A percentile compares a stretch with the other conserved stretches of the same genome.
phyloP scores from a whole-genome alignment of 2,797 vertebrate genomes.

The Leuciscus waleckii region DNA sequence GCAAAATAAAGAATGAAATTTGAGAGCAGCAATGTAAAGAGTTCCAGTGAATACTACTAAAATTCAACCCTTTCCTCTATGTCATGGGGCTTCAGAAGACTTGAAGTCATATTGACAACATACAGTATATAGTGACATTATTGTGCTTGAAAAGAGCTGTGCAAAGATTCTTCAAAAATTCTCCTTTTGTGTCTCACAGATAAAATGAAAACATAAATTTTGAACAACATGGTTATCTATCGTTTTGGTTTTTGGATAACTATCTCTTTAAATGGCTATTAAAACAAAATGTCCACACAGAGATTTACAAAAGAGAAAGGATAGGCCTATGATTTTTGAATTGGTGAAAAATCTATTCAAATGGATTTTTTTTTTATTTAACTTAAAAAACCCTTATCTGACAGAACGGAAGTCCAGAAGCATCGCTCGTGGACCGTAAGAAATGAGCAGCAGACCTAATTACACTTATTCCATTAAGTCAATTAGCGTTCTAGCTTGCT shows the following conservation, averaged over 20 bases:
- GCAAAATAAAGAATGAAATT: neutral
- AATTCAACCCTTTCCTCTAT: no score
- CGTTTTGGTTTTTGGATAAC: neutral
- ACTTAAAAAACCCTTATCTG: conserved; percentile 44
- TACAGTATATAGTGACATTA: neutral
- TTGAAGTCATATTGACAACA: neutral
- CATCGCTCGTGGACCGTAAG: conserved; percentile 20
- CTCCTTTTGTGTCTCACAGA: neutral
- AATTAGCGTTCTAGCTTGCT: conserved; percentile 57
- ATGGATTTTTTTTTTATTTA: neutral
- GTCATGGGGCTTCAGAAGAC: neutral
- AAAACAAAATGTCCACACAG: neutral
- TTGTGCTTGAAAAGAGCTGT: neutral
- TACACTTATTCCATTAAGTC: conserved; percentile 62
- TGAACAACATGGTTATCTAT: neutral
- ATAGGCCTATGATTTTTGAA: neutral
- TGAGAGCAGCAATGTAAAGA: neutral
- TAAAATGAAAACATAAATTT: neutral
- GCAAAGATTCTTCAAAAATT: neutral
- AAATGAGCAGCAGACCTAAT: conserved; percentile 56
- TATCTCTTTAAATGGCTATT: neutral
- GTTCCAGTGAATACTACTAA: neutral
- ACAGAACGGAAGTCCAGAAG: conserved; percentile 10
- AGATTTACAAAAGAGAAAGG: neutral
- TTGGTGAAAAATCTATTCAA: conserved; percentile 26